Conservation (phyloP, 2,888 invertebrate genomes). For the Conistra vaccinii region DNA sequence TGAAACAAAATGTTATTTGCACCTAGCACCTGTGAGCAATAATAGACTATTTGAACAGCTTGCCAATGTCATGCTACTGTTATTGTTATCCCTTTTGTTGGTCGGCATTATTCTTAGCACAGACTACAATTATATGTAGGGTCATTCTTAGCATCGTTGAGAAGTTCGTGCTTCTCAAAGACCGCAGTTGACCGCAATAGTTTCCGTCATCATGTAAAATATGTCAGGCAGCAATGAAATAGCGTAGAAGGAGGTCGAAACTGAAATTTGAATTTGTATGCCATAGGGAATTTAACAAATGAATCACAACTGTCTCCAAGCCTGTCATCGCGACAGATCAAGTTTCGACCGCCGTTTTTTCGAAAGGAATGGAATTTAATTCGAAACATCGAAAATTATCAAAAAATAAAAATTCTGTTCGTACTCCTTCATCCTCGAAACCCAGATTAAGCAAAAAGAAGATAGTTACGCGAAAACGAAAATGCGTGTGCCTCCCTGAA, state of each 20-base stretch:
- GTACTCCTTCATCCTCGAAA: constrained; percentile 85
- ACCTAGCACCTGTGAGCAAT: not conserved
- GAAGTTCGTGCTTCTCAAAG: not conserved
- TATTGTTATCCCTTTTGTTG: not conserved
- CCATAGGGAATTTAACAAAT: constrained; percentile 78
- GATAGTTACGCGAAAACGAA: constrained; percentile 86
- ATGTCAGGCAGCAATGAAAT: constrained; percentile 57
- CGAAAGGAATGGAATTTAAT: constrained; percentile 90
- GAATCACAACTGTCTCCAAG: constrained; percentile 75
- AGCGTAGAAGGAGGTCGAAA: constrained; percentile 38
- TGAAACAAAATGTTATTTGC: not conserved
- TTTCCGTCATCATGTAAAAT: constrained; percentile 27
- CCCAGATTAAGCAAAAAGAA: constrained; percentile 86
- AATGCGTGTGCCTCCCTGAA: constrained; percentile 92
- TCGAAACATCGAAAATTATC: constrained; percentile 90
- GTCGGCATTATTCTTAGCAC: not conserved
- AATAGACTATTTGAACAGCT: not conserved
- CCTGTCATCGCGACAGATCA: constrained; percentile 88
- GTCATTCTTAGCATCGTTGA: not conserved
- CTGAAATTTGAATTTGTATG: constrained; percentile 64
- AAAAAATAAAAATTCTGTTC: constrained; percentile 89
- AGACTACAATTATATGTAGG: no score
- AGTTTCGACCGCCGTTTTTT: constrained; percentile 90
- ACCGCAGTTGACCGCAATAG: not conserved
- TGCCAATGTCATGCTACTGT: no score